Conservation (phyloP, 1,140 invertebrate genomes). For the Sarcophaga bullata region DNA sequence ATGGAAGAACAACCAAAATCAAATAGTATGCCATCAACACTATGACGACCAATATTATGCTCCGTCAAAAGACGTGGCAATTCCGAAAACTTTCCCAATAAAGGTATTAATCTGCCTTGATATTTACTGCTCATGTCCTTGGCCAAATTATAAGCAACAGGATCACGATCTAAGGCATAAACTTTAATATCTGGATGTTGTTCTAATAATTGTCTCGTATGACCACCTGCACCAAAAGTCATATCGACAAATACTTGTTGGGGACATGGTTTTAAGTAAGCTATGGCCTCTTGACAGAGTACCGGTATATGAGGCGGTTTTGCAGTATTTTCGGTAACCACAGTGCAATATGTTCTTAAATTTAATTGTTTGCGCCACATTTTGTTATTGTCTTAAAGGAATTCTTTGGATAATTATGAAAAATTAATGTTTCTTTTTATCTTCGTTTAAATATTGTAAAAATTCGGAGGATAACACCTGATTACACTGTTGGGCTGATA, state of each 20-base stretch:
- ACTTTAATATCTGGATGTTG: slow-evolving; percentile 73
- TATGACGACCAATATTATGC: slow-evolving; percentile 71
- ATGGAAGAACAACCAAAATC: slow-evolving; percentile 97
- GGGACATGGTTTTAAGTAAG: slow-evolving; percentile 73
- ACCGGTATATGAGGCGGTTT: slow-evolving; percentile 74
- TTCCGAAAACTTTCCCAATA: slow-evolving; percentile 90
- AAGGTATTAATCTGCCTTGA: slow-evolving; percentile 77
- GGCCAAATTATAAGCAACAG: slow-evolving; percentile 77
- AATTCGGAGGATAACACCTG: slow-evolving; percentile 77
- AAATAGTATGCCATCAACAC: slow-evolving; percentile 88
- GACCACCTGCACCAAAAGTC: slow-evolving; percentile 96
- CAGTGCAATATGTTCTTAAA: slow-evolving; percentile 43
- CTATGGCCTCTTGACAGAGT: slow-evolving; percentile 76
- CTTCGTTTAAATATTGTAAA: slow-evolving; percentile 72
- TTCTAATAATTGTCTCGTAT: slow-evolving; percentile 74
- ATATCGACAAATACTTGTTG: slow-evolving; percentile 81
- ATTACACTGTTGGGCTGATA: slow-evolving; percentile 77
- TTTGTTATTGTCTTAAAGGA: slow-evolving; percentile 5
- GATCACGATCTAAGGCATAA: slow-evolving; percentile 90
- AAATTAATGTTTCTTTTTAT: slow-evolving; percentile 50
- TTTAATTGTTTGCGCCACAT: slow-evolving; percentile 33
- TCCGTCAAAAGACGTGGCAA: slow-evolving; percentile 75
- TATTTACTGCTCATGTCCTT: slow-evolving; percentile 72
- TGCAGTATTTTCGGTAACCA: slow-evolving; percentile 33
- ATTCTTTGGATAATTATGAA: background rate